Conservation (phyloP, 2,113 vertebrate species). For the Choloepus hoffmanni region DNA sequence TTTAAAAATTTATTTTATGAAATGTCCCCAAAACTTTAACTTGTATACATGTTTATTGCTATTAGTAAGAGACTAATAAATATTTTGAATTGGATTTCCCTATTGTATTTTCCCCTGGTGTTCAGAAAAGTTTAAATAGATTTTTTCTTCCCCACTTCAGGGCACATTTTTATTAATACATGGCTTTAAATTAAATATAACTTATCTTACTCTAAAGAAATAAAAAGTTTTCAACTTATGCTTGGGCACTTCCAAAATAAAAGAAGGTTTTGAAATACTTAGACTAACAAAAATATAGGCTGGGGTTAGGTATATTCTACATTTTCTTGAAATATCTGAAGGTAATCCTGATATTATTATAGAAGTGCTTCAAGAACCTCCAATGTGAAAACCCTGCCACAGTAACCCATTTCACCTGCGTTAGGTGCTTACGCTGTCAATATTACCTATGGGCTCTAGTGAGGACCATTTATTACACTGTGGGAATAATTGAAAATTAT, state of each 20-base stretch:
- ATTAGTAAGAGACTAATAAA: neutral
- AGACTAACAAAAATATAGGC: neutral
- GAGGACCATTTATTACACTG: neutral
- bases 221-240: neutral
- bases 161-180: neutral
- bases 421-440: neutral
- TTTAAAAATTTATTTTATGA: neutral
- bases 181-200: slow-evolving; percentile 10
- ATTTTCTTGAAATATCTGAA: slow-evolving; percentile 18
- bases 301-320: neutral
- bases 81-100: slow-evolving; percentile 40
- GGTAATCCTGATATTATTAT: neutral
- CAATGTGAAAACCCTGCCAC: neutral
- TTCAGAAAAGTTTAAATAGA: slow-evolving; percentile 35
- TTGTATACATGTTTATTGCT: neutral
- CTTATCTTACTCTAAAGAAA: slow-evolving; percentile 21
- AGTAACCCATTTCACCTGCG: neutral
- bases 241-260: slow-evolving; percentile 5
- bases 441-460: neutral
- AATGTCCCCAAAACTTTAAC: neutral
- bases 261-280: slow-evolving; percentile 9
- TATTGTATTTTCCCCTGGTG: neutral
- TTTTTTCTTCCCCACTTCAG: neutral
- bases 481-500: neutral
- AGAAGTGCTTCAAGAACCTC: neutral